A percentile compares a stretch with the other conserved stretches of the same genome.
Evolutionary conservation across 2,888 invertebrate species (phyloP).

Genomic region (Diplazon laetatorius): DNA sequence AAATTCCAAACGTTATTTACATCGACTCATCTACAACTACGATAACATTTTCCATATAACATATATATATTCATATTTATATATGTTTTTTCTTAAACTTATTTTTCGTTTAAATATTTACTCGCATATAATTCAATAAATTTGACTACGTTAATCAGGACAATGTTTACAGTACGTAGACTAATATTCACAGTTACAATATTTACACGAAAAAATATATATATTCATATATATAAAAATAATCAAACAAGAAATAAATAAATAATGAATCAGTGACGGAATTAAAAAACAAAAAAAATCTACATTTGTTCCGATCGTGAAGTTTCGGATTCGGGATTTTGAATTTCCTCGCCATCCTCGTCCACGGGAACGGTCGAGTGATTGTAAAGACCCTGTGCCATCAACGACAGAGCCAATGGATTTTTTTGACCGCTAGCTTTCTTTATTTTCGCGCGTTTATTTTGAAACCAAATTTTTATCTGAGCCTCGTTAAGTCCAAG

Average conservation of each 20-base stretch:
- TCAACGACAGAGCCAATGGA: constrained; percentile 89
- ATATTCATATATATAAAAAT: too few relatives aligned
- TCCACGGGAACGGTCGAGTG: constrained; percentile 90
- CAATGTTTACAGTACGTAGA: constrained; percentile 49
- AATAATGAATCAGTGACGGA: constrained; percentile 39
- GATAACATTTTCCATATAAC: constrained; percentile 53
- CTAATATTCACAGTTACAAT: constrained; percentile 59
- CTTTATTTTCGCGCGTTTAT: constrained; percentile 96
- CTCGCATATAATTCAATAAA: constrained; percentile 42
- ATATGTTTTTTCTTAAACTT: too few relatives aligned
- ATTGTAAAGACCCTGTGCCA: constrained; percentile 93
- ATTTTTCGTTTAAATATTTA: constrained; percentile 60
- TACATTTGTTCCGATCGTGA: constrained; percentile 22
- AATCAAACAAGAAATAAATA: too few relatives aligned
- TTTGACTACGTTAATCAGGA: constrained; percentile 33
- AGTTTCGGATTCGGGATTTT: constrained; percentile 46
- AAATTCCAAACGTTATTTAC: constrained; percentile 52
- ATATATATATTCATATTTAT: too few relatives aligned
- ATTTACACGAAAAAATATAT: too few relatives aligned
- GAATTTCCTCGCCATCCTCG: constrained; percentile 90
- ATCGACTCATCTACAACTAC: constrained; percentile 54
- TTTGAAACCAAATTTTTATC: constrained; percentile 99
- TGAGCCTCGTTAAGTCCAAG: constrained; percentile 97
- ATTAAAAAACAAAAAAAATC: constrained; percentile 62
- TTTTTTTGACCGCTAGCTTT: constrained; percentile 89